Evolutionary conservation across 2,888 invertebrate genomes (phyloP), one percentile per base, ranked within the genome.

Genomic region (Ethmia dodecea): DNA sequence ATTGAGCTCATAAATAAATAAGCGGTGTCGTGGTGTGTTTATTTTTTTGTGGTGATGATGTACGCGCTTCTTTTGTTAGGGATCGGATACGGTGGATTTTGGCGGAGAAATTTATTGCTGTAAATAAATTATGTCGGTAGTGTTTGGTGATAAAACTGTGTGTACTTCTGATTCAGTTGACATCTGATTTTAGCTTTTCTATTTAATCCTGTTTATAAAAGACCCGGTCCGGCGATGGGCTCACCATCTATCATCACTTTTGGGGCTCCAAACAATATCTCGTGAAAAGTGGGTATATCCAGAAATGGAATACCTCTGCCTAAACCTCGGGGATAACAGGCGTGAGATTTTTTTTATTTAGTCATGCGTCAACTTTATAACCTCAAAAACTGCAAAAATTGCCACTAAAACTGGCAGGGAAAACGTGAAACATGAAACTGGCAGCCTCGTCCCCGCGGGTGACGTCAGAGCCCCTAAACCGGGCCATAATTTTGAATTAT

Each of bases 1-100:
- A 77, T 75, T 72, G 73, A 69, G 66, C 76, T 78, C 80, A 78
- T 83, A 83, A 81, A 83, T 83, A 83, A 78, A 80, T 78, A 81
- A 81, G 77, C 74, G 60, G 68, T 76, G 72, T 79, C 73, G 77
- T 73, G 75, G 79, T 65, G 69, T 76, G 75, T 77, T 69, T 60
- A 55, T 49, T 68, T 73, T 68, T 67, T 52, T 65, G 58, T 47
- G 56, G 64, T 65, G 68, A 71, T 75, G 69, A 71, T 69, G 73
- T 74, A 76, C 70, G 70, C 64, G 58, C 57, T 64, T 63, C 68
- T 62, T 66, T 78, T 80, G 78, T 81, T 61, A 58, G 49, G 76
- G 75, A 72, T 71, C 68, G 64, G 64, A 65, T 63, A 59, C 51
- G 72, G 54, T 54, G 51, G 69, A 60, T 49, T 45, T 44, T 35